Evolutionary conservation across 1,140 invertebrate genomes (phyloP).

Genomic region (Plutomurus gul): DNA sequence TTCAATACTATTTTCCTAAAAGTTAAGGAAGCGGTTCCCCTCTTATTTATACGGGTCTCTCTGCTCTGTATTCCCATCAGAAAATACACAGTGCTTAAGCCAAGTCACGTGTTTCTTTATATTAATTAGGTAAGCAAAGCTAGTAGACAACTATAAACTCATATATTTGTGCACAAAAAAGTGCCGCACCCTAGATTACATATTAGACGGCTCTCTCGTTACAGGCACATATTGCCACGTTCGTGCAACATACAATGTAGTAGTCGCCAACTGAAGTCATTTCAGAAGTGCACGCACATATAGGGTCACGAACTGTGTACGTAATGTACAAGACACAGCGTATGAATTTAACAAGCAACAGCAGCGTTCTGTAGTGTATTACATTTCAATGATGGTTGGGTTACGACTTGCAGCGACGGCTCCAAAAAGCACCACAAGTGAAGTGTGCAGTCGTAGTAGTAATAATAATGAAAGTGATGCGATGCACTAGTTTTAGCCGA

Average conservation of each 20-base stretch:
- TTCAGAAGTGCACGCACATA: background rate
- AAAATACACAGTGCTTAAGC: too few relatives aligned
- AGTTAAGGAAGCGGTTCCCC: too few relatives aligned
- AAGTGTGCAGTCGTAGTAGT: too few relatives aligned
- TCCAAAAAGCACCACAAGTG: too few relatives aligned
- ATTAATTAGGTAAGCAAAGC: too few relatives aligned
- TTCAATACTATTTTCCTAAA: too few relatives aligned
- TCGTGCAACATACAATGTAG: background rate
- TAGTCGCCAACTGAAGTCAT: background rate
- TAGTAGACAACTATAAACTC: too few relatives aligned
- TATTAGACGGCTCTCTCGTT: too few relatives aligned
- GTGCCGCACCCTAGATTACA: background rate
- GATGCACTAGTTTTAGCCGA: background rate
- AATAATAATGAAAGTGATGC: slow-evolving; percentile 9
- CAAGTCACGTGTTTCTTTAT: too few relatives aligned
- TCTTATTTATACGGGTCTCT: too few relatives aligned
- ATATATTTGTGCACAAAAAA: background rate
- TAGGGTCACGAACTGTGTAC: background rate
- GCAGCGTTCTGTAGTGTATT: background rate
- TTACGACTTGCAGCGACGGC: background rate
- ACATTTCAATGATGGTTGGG: background rate
- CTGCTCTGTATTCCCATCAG: too few relatives aligned
- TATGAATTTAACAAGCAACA: background rate
- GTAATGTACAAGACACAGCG: too few relatives aligned
- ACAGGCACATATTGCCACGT: background rate